Evolutionary conservation across 37 sponge, comb jelly and placozoan species (phyloP), one percentile per base, ranked within the genome.

Genomic region (Spongia lamella): DNA sequence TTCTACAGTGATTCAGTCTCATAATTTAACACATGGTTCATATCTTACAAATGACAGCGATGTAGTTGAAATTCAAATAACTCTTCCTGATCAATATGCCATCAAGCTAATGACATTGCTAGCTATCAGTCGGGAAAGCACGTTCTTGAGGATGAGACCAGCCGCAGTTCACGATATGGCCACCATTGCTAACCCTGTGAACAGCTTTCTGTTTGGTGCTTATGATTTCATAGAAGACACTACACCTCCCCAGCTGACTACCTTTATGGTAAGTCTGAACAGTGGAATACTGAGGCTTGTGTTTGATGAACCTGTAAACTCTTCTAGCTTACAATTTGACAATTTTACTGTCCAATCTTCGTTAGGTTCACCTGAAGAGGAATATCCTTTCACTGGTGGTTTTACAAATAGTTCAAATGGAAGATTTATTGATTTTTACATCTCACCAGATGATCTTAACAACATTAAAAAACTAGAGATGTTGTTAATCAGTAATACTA

Each of bases 261-360:
- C 62, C 19, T 90, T 87, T 63, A 70, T 59, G 17, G 84, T 56
- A 2, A 76, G 88, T 39, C 52, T 94, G 22, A 90, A 94, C 59
- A 1, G 30, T 19, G 76, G 91, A 32, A 6, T 72, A 11, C 56
- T 94, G 15, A 82, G 79, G 33, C 50, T 94, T 1, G 43, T 70
- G 31, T 90, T 94, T 73, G 51, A 94, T 72, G 95, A 94, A 29
- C 95, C 95, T 16, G 92, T 94, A 37, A 75, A 83, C 54, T 38
- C 63, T 15, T 67, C 84, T 21, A 63, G 85, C 35, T 0, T 94
- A 16, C 55, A 72, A 32, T 75, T 53, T 62, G 40, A 63, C 17
- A 7, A 64, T 7, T 81, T 88, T 60, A 87, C 50, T 27, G 68
- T 94, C 7, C 60, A 57, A 26, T 43, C 67, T n/a, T 81, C 50